A percentile compares a stretch with the other conserved stretches of the same genome.
phyloP scores from a whole-genome alignment of 2,797 vertebrate genomes.

The Kryptopterus vitreolus region DNA sequence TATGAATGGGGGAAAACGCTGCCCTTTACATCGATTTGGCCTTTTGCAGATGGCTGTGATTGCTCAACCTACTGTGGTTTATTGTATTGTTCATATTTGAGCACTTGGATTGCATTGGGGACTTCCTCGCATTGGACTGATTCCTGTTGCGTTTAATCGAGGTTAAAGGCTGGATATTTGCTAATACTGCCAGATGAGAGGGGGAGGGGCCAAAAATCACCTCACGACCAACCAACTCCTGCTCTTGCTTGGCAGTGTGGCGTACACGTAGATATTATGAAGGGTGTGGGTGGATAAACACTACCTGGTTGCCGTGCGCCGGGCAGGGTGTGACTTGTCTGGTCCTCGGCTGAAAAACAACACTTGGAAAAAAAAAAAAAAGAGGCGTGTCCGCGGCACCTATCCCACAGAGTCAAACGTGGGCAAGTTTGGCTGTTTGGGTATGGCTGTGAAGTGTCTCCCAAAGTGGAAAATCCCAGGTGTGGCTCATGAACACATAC shows the following conservation, averaged over 20 bases:
- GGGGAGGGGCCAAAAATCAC: not conserved
- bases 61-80: too few relatives aligned
- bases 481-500: slow-evolving; percentile 23
- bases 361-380: not conserved
- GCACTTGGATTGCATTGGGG: not conserved
- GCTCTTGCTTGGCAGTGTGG: not conserved
- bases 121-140: not conserved
- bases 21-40: not conserved
- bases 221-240: not conserved
- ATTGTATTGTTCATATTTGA: not conserved
- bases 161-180: not conserved
- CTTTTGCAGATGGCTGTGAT: not conserved
- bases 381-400: slow-evolving; percentile 42
- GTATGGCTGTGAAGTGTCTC: slow-evolving; percentile 15
- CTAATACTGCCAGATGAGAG: not conserved
- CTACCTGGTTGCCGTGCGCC: slow-evolving; percentile 38
- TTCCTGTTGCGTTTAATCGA: not conserved
- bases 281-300: slow-evolving; percentile 37
- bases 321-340: slow-evolving; percentile 44
- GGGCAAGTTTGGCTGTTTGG: slow-evolving; percentile 26
- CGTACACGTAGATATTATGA: not conserved
- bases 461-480: slow-evolving; percentile 32
- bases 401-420: slow-evolving; percentile 36
- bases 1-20: not conserved
- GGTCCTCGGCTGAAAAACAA: slow-evolving; percentile 34